A percentile compares a stretch with the other conserved stretches of the same genome.
These are phyloP conservation scores for Rhyacophila evoluta DNA, from an alignment of 2,888 invertebrate genomes.

Conservation along the genomic window DNA sequence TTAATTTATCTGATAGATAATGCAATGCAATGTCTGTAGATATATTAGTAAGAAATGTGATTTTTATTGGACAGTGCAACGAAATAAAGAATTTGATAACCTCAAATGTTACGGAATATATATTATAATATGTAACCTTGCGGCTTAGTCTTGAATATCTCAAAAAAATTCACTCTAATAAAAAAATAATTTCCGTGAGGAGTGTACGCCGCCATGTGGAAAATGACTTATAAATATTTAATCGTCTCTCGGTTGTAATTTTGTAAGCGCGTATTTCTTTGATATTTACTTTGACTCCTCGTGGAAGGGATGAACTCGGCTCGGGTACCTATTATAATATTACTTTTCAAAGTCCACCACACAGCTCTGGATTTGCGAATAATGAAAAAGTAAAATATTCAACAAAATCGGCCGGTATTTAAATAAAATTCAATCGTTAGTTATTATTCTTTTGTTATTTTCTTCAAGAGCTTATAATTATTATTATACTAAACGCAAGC, in stretches of 20 bases:
- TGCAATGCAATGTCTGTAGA: too few species aligned
- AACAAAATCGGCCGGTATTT: neutral
- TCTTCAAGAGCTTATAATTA: too few species aligned
- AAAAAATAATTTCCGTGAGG: neutral
- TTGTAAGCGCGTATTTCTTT: slow-evolving; percentile 33
- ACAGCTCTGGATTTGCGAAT: neutral
- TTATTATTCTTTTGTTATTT: too few species aligned
- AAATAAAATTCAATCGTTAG: neutral
- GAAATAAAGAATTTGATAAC: too few species aligned
- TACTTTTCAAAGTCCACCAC: slow-evolving; percentile 15
- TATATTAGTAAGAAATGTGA: too few species aligned
- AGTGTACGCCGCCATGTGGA: slow-evolving; percentile 13
- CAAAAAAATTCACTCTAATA: neutral
- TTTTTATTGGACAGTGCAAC: too few species aligned
- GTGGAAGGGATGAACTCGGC: neutral
- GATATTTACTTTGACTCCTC: slow-evolving; percentile 27
- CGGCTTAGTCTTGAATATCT: neutral
- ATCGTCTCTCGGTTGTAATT: slow-evolving; percentile 38
- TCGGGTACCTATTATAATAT: neutral
- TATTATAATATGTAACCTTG: too few species aligned
- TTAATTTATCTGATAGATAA: too few species aligned
- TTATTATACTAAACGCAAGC: too few species aligned
- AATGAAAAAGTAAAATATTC: neutral
- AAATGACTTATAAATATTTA: slow-evolving; percentile 42
- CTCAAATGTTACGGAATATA: too few species aligned